Base-by-base conservation (phyloP, 2,797 vertebrate genomes). In the Petrocephalus sullivani region DNA sequence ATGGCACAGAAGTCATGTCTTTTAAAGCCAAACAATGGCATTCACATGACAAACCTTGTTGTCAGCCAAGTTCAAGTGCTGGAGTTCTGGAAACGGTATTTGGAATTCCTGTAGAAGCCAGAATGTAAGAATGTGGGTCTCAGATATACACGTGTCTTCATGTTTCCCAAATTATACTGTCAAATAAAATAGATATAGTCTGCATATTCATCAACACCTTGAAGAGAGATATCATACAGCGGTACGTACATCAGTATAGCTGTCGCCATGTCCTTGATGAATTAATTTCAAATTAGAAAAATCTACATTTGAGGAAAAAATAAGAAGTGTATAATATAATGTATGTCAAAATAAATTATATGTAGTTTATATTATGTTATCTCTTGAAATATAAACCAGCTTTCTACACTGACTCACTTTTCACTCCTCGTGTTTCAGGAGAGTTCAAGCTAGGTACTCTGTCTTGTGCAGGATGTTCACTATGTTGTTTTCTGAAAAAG, bases 11-110 rank as follows among this genome's bases (percentile, higher is more conserved):
- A 51, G 46, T 10, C 6, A 1, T 88, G 85, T 89, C 82, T 41
- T 4, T n/a, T 33, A 88, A 33, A 75, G 21, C n/a, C 53, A 37
- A 14, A 87, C 19, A 10, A 4, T 5, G 0, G 23, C 16, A 2
- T 28, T 54, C 23, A 37, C 16, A 7, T 7, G 16, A 88, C 89
- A 61, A 90, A 98, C 97, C 96, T 97, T 95, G 92, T 97, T 98
- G 91, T 96, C 89, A 41, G 97, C 96, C 92, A 99, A 90, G 93
- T 95, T 96, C 88, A 98, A 96, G 91, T 87, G 92, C 75, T 91
- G 93, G 87, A 98, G 96, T 85, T 95, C 93, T 9, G 97, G 96
- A 60, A 98, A 95, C 0, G 96, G 96, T 1, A 93, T 91, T 54
- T 61, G 58, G 54, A 94, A 90, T 0, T 90, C 92, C 87, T 67